Percentiles rank a stretch among this genome's conserved stretches.
Conservation (phyloP, 2,888 invertebrate species). For the Aethes cnicana region DNA sequence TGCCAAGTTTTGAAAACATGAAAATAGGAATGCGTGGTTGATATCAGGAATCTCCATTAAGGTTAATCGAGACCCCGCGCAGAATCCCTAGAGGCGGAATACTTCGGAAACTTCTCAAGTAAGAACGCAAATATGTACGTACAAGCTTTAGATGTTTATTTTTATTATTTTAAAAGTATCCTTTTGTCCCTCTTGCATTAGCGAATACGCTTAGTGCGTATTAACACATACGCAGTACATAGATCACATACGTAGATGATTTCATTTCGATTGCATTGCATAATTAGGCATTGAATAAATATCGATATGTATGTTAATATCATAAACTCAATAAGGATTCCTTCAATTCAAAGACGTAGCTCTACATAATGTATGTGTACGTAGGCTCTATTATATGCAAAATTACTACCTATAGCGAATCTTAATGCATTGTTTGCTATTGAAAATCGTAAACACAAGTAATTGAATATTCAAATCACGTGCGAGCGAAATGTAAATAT, state of each 20-base stretch:
- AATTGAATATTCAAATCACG: constrained; percentile 7
- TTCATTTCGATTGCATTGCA: too few relatives aligned
- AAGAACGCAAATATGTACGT: neutral
- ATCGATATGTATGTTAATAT: too few relatives aligned
- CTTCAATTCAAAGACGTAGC: too few relatives aligned
- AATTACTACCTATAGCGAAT: neutral
- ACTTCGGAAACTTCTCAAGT: neutral
- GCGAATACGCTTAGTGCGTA: too few relatives aligned
- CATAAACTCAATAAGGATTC: too few relatives aligned
- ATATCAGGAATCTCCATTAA: neutral
- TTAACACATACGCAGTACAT: too few relatives aligned
- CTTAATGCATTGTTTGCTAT: constrained; percentile 10
- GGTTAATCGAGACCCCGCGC: neutral
- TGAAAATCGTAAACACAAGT: constrained; percentile 17
- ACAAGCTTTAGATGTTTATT: neutral
- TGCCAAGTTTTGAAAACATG: too few relatives aligned
- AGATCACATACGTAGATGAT: too few relatives aligned
- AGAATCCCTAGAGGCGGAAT: constrained; percentile 5
- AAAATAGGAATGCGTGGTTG: neutral
- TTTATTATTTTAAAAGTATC: constrained; percentile 1
- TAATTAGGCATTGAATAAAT: too few relatives aligned
- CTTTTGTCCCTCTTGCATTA: too few relatives aligned
- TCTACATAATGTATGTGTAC: too few relatives aligned
- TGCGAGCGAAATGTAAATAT: constrained; percentile 5
- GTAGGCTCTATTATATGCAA: neutral